Percentiles rank a stretch among this genome's conserved stretches.
phyloP scores from a whole-genome alignment of 1,140 invertebrate genomes.

The Lutraria rhynchaena region DNA sequence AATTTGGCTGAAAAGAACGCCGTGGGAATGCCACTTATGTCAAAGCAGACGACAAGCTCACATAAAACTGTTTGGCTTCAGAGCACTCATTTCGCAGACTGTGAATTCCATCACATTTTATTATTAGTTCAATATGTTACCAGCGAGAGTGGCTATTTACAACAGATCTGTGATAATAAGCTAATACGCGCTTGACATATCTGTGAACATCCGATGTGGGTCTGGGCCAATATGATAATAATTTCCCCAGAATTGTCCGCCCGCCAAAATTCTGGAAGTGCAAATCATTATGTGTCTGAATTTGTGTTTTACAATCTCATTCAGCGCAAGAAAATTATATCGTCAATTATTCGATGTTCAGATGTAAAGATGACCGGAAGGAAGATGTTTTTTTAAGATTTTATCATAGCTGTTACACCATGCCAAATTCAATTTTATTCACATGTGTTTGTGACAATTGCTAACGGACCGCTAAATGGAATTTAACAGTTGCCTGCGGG shows the following conservation, averaged over 20 bases:
- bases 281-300: too few species aligned
- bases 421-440: slow-evolving; percentile 23
- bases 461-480: slow-evolving; percentile 32
- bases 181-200: slow-evolving; percentile 24
- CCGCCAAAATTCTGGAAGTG: slow-evolving; percentile 21
- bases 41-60: not conserved
- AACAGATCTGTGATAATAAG: slow-evolving; percentile 17
- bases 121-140: slow-evolving; percentile 49
- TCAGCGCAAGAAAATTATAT: too few species aligned
- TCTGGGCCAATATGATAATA: not conserved
- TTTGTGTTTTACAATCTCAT: too few species aligned
- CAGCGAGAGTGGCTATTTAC: not conserved
- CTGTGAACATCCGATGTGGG: slow-evolving; percentile 28
- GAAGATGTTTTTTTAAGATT: slow-evolving; percentile 14
- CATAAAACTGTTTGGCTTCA: slow-evolving; percentile 3
- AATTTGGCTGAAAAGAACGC: not conserved
- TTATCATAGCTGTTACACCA: not conserved
- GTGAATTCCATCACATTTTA: slow-evolving; percentile 42
- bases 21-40: slow-evolving; percentile 1
- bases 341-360: too few species aligned
- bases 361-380: too few species aligned
- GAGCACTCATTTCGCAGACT: not conserved
- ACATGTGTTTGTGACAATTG: slow-evolving; percentile 30
- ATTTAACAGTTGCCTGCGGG: slow-evolving; percentile 16
- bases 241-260: not conserved